phyloP scores from a whole-genome alignment of 2,113 vertebrate genomes.

The Sclerurus mexicanus region DNA sequence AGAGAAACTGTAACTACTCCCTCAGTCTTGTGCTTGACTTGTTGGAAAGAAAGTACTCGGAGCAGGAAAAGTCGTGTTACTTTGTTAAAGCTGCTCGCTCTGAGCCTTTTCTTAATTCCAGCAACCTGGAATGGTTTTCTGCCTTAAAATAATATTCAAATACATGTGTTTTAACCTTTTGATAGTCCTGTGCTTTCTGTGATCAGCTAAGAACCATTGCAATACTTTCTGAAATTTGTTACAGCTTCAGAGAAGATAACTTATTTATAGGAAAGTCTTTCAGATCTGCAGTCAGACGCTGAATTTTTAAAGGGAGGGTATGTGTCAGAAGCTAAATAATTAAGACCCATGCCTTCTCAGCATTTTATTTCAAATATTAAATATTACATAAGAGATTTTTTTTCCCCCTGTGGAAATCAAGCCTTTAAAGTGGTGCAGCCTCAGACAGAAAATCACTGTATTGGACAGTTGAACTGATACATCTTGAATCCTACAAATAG shows the following conservation, averaged over 20 bases:
- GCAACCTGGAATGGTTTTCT: background rate
- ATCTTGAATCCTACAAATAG: background rate
- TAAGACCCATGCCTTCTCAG: constrained; percentile 60
- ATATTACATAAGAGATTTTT: constrained; percentile 60
- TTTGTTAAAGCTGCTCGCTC: background rate
- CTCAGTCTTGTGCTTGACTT: background rate
- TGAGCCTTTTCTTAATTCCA: background rate
- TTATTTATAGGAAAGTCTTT: constrained; percentile 67
- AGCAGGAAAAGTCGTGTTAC: background rate
- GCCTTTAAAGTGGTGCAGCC: background rate
- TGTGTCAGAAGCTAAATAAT: constrained; percentile 71
- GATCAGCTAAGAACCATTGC: background rate
- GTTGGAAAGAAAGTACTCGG: background rate
- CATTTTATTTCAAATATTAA: constrained; percentile 71
- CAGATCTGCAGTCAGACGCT: constrained; percentile 61
- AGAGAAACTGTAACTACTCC: background rate
- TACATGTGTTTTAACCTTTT: background rate
- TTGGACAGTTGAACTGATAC: background rate
- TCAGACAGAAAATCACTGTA: background rate
- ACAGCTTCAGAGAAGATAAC: constrained; percentile 57
- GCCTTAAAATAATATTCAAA: background rate
- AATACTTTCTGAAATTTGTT: constrained; percentile 36
- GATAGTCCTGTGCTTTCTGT: background rate
- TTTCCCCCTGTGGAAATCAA: constrained; percentile 2
- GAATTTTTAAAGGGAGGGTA: constrained; percentile 69